These are phyloP conservation scores for Bradypodion ventrale DNA, from an alignment of 2,797 vertebrate genomes.

Conservation along the genomic window DNA sequence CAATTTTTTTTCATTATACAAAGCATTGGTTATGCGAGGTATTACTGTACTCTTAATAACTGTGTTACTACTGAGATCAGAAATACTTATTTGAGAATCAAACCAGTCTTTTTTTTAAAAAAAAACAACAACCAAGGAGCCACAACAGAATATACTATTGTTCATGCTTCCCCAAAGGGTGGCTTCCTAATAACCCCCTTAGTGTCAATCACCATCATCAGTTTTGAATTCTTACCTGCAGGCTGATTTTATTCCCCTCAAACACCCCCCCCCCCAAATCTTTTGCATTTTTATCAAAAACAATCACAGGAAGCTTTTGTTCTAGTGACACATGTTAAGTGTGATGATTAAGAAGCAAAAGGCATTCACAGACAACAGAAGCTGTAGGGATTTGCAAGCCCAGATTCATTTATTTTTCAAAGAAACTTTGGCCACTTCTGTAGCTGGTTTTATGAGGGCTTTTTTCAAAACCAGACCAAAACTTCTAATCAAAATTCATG, in stretches of 20 bases:
- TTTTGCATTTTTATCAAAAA: neutral
- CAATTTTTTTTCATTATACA: too few species aligned
- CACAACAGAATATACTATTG: neutral
- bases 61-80: neutral
- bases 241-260: neutral
- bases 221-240: neutral
- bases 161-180: constrained; percentile 18
- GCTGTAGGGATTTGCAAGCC: constrained; percentile 25
- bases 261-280: too few species aligned
- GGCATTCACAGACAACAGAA: neutral
- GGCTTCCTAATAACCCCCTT: neutral
- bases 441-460: neutral
- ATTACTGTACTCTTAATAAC: neutral
- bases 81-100: neutral
- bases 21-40: too few species aligned
- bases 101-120: neutral
- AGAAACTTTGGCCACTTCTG: neutral
- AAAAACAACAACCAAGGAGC: too few species aligned
- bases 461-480: neutral
- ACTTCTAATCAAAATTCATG: constrained; percentile 30
- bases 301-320: constrained; percentile 18
- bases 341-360: constrained; percentile 30
- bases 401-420: constrained; percentile 27
- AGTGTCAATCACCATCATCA: neutral
- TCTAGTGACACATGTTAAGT: constrained; percentile 12